These are phyloP conservation scores for Nowickia ferox DNA, from an alignment of 2,888 invertebrate species.

Conservation along the genomic window DNA sequence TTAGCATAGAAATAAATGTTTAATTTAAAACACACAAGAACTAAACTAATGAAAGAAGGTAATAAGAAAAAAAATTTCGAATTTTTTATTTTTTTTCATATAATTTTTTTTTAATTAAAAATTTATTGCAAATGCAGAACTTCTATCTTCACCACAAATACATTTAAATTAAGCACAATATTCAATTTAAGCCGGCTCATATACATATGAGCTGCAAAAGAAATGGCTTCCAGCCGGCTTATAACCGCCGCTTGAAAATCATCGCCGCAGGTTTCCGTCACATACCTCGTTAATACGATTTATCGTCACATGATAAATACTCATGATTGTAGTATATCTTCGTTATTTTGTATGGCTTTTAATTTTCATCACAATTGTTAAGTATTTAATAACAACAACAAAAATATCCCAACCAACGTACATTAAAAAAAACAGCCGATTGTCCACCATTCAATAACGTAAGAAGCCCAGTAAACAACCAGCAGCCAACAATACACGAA, in stretches of 20 bases:
- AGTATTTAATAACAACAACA: constrained; percentile 13
- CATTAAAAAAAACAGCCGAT: background rate
- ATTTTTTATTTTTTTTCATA: background rate
- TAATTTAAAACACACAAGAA: too few relatives aligned
- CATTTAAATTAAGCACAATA: too few relatives aligned
- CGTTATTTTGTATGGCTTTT: background rate
- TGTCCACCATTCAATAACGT: background rate
- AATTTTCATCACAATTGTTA: constrained; percentile 21
- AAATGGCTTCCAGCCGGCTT: background rate
- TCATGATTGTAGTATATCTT: background rate
- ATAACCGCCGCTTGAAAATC: background rate
- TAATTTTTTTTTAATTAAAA: background rate
- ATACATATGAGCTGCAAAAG: too few relatives aligned
- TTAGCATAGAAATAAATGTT: too few relatives aligned
- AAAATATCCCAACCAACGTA: background rate
- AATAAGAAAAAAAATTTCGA: background rate
- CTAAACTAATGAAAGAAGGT: too few relatives aligned
- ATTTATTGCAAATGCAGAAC: too few relatives aligned
- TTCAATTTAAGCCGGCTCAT: too few relatives aligned
- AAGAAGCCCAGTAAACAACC: constrained; percentile 2
- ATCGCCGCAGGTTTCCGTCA: background rate
- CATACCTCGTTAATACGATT: background rate
- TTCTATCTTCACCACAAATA: too few relatives aligned
- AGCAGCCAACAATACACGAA: constrained; percentile 55
- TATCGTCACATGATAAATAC: background rate